These are phyloP conservation scores for Scaptomyza graminum DNA, from an alignment of 1,140 invertebrate species.

Conservation along the genomic window DNA sequence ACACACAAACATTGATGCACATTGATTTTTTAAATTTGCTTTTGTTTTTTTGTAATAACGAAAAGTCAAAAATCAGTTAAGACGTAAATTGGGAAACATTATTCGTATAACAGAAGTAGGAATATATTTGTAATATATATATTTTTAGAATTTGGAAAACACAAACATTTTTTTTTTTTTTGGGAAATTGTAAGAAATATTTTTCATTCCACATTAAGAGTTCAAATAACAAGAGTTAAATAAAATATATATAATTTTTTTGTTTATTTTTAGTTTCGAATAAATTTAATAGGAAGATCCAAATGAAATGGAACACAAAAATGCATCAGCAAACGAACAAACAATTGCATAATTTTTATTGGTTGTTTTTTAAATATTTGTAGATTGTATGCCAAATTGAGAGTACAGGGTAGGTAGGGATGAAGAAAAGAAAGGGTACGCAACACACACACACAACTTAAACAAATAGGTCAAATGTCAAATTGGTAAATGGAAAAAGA, in stretches of 20 bases:
- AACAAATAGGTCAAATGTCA: slow-evolving; percentile 52
- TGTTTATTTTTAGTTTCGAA: not conserved
- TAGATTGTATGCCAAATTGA: slow-evolving; percentile 73
- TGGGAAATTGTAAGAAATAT: slow-evolving; percentile 13
- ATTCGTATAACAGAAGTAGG: not conserved
- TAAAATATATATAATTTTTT: slow-evolving; percentile 24
- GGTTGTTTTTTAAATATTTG: slow-evolving; percentile 31
- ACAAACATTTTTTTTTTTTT: slow-evolving; percentile 34
- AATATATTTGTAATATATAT: not conserved
- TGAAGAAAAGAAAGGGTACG: slow-evolving; percentile 25
- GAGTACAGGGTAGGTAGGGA: no score
- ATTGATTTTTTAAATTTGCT: slow-evolving; percentile 46
- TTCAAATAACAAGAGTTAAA: slow-evolving; percentile 44
- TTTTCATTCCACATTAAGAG: slow-evolving; percentile 75
- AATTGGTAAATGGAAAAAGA: slow-evolving; percentile 55
- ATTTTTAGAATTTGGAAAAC: slow-evolving; percentile 41
- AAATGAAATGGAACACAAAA: slow-evolving; percentile 56
- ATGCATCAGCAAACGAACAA: slow-evolving; percentile 77
- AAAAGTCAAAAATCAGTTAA: slow-evolving; percentile 17
- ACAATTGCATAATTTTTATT: slow-evolving; percentile 31
- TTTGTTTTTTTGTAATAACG: slow-evolving; percentile 1
- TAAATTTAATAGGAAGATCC: slow-evolving; percentile 3
- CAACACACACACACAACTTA: slow-evolving; percentile 70
- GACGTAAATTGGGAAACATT: slow-evolving; percentile 16
- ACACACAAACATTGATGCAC: slow-evolving; percentile 65